Base-by-base conservation (phyloP, 1,140 invertebrate species). In the Drosophila ercepeae region DNA sequence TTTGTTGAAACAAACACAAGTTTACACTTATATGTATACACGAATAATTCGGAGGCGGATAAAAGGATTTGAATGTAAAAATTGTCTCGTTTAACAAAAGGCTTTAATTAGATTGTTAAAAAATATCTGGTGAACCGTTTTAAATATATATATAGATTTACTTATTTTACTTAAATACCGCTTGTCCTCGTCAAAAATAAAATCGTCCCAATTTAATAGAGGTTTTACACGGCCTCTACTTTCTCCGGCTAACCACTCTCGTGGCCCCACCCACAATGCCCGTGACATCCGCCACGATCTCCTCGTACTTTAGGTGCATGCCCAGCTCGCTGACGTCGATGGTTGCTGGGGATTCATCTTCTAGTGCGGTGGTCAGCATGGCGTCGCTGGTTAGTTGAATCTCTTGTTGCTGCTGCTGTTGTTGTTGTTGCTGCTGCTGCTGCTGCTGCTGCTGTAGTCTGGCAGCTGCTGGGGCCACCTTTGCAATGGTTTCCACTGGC, bases 271-370 rank as follows among this genome's bases (percentile, higher is more conserved):
- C 71, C 34, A 68, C 75, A 21, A 84, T 84, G 44, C 83, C 84
- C 1, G 89, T 90, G 0, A 90, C 89, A 71, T 91, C 86, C 8
- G 89, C 89, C 19, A 91, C 89, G 23, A 91, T 91, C 49, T 90
- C 89, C 51, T 91, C 89, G 49, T 91, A 91, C 44, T 91, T 91
- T 29, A 90, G 83, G 75, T 90, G 89, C 84, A 90, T 90, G 18
- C 84, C 89, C 51, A 90, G 48, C 19, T 90, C 75, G 9, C 65
- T 71, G 16, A 90, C 83, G 49, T 89, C 84, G 9, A 89, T 90
- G 3, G 76, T 89, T 5, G 82, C 82, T 4, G 82, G 59, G 0
- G 81, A 60, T 16, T 86, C 81, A 9, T 86, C 81, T 8, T 63
- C 44, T 19, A 86, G 25, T 1, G 82, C 42, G 6, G 73, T 86